Base-by-base conservation (phyloP, 2,888 invertebrate genomes). In the Metellina segmentata region DNA sequence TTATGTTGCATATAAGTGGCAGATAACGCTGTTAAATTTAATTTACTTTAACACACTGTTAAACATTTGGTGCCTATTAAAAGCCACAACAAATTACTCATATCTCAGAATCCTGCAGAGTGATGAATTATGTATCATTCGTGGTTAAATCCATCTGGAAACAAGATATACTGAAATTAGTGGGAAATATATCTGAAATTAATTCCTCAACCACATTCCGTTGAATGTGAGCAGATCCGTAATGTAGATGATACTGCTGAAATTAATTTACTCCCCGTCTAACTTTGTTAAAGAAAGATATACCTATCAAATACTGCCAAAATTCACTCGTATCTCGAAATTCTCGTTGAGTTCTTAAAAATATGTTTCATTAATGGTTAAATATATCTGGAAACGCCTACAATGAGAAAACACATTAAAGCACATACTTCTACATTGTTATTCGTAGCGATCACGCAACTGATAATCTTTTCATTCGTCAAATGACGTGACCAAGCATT, bases 401-500 rank as follows among this genome's bases (percentile, higher is more conserved):
- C 61, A 11, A 9, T 8, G 61, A 61, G 16, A 61, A 61, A 61
- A 61, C 61, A 61, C 61, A 61, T 61, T 61, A 61, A 61, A 61
- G 11, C 61, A 11, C 61, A 61, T 85, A 74, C 83, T 48, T 85
- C 53, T 85, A 75, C 75, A 9, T 53, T 20, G 51, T 19, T 72
- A 8, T 74, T 52, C 34, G 20, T 20, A 74, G 20, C 19, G 16
- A 53, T 7, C 83, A 85, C 83, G 83, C 83, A 34, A 85, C 13
- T n/a, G 20, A 53, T 79, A 79, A 53, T 20, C 74, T 74, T 74
- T 85, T 34, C 72, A 85, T 85, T 74, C 61, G 52, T 75, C 75
- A 19, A 16, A 53, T 85, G 34, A 61, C 75, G 83, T 85, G 83
- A 75, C 53, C 16, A 20, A 34, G 34, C 61, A 34, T 75, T 48